Evolutionary conservation across 2,888 invertebrate species (phyloP), one percentile per base, ranked within the genome.

Genomic region (Plutella xylostella): DNA sequence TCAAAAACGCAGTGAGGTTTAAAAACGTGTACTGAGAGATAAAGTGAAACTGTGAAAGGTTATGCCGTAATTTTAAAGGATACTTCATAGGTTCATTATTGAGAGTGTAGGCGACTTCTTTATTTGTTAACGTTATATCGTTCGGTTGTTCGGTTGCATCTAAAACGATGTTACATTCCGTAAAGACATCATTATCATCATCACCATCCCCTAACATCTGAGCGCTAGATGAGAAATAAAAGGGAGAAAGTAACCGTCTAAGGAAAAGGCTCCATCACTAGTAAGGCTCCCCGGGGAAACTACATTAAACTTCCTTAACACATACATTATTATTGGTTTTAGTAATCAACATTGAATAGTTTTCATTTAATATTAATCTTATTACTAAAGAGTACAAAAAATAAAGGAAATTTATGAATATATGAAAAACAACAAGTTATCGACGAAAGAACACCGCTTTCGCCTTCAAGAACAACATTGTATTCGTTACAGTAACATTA

Each of bases 401-500:
- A 83, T 83, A 83, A 83, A 83, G 83, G 82, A 83, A 83, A 79
- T 78, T 76, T 80, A 82, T 78, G 82, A 82, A 78, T 80, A 79
- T 79, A 79, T 78, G 78, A 79, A 82, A 79, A 82, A 78, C 83
- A 83, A 83, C 82, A 80, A 79, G 80, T 78, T 66, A 71, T 74
- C 60, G 70, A 78, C 80, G 82, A 79, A n/a, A 72, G 66, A 68
- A 61, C 60, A 71, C 78, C 80, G 78, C 79, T 66, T 76, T 69
- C 77, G 28, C 43, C 74, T 74, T 80, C 79, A 82, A 76, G 82
- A 80, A 79, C 82, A 82, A 80, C 82, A 76, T 78, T 72, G 72
- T 75, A 30, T 71, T 75, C 68, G 74, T 73, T 77, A 73, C 72
- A 79, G 74, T 82, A 83, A 82, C 82, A 80, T 78, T 79, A 61